Conservation (phyloP, 2,888 invertebrate genomes). For the Ctena decussata region DNA sequence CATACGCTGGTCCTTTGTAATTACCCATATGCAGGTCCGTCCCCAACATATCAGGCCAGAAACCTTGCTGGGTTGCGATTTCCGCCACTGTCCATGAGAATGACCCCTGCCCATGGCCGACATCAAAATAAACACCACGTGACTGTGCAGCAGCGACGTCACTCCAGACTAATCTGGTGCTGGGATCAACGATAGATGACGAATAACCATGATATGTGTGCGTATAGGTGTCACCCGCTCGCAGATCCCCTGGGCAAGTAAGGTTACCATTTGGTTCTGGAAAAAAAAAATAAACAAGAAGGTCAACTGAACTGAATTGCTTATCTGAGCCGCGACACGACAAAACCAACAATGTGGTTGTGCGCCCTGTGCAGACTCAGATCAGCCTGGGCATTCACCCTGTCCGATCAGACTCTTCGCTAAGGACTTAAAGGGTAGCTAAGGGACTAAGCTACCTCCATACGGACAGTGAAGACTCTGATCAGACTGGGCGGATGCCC, state of each 20-base stretch:
- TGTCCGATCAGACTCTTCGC: too few relatives aligned
- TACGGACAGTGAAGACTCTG: too few relatives aligned
- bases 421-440: too few relatives aligned
- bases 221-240: constrained; percentile 81
- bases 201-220: constrained; percentile 76
- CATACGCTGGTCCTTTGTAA: constrained; percentile 79
- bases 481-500: too few relatives aligned
- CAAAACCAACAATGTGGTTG: too few relatives aligned
- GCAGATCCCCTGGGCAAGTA: constrained; percentile 70
- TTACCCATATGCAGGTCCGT: constrained; percentile 79
- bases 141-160: constrained; percentile 76
- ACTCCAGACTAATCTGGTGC: constrained; percentile 52
- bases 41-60: constrained; percentile 81
- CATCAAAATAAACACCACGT: constrained; percentile 81
- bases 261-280: neutral
- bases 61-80: constrained; percentile 65
- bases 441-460: too few relatives aligned
- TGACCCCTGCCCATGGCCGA: constrained; percentile 82
- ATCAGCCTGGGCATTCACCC: too few relatives aligned
- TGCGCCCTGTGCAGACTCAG: too few relatives aligned
- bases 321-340: too few relatives aligned
- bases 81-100: constrained; percentile 83
- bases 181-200: constrained; percentile 70
- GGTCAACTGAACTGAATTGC: too few relatives aligned
- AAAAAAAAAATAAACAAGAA: neutral